These are phyloP conservation scores for Conus ventricosus DNA, from an alignment of 1,140 invertebrate species.

Conservation along the genomic window DNA sequence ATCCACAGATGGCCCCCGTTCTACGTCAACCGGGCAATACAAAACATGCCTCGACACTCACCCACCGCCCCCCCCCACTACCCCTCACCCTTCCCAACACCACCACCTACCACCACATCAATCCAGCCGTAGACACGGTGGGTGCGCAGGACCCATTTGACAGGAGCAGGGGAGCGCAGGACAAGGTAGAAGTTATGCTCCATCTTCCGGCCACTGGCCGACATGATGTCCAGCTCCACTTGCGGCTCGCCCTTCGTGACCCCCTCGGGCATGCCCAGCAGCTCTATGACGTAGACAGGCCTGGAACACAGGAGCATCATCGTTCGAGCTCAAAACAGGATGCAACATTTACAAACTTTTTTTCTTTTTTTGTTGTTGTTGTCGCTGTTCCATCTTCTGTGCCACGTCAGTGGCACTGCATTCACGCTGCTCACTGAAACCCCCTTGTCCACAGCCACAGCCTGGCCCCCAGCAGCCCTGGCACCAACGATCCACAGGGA, in stretches of 20 bases:
- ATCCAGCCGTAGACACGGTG: constrained; percentile 52
- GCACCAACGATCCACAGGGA: too few species aligned
- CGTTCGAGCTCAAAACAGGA: not conserved
- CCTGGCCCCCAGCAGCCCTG: too few species aligned
- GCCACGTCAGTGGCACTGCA: too few species aligned
- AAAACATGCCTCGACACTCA: too few species aligned
- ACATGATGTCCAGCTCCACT: constrained; percentile 53
- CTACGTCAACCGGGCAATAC: too few species aligned
- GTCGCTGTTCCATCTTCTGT: too few species aligned
- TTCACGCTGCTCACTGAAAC: too few species aligned
- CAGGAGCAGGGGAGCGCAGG: constrained; percentile 44
- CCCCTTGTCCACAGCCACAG: too few species aligned
- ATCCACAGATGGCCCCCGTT: too few species aligned
- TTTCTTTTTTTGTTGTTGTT: too few species aligned
- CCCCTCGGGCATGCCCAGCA: constrained; percentile 36
- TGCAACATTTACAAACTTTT: not conserved
- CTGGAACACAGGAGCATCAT: constrained; percentile 30
- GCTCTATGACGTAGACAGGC: constrained; percentile 54
- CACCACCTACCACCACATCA: constrained; percentile 54
- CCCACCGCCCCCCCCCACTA: too few species aligned
- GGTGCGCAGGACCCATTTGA: constrained; percentile 54
- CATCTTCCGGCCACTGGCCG: constrained; percentile 37
- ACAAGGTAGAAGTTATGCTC: constrained; percentile 53
- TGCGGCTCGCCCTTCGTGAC: not conserved
- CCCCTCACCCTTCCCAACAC: too few species aligned